Percentiles rank a stretch among this genome's conserved stretches.
These are phyloP conservation scores for Priocnemis perturbator DNA, from an alignment of 2,888 invertebrate species.

Conservation along the genomic window DNA sequence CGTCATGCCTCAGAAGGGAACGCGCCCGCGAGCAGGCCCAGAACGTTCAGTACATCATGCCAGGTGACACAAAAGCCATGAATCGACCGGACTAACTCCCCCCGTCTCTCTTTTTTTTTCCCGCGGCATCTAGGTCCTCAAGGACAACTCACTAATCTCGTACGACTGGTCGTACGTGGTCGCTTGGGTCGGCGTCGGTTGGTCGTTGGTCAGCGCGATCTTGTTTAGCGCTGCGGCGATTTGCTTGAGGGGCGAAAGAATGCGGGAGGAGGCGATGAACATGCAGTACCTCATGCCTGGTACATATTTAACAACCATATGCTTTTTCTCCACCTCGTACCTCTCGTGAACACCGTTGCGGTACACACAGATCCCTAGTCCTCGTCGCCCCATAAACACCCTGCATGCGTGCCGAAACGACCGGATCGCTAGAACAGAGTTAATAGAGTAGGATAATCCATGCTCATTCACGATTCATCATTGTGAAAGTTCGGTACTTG, in stretches of 20 bases:
- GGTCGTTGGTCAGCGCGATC: slow-evolving; percentile 93
- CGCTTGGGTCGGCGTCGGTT: slow-evolving; percentile 97
- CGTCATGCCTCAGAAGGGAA: slow-evolving; percentile 87
- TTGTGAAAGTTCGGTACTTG: neutral
- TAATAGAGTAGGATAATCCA: too few species aligned
- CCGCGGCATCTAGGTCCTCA: slow-evolving; percentile 82
- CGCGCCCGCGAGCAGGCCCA: slow-evolving; percentile 84
- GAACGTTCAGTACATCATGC: slow-evolving; percentile 93
- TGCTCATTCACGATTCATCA: too few species aligned
- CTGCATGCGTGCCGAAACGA: too few species aligned
- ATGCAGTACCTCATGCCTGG: slow-evolving; percentile 99
- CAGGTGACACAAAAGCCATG: slow-evolving; percentile 79
- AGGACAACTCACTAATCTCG: slow-evolving; percentile 88
- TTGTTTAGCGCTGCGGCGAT: slow-evolving; percentile 95
- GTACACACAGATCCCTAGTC: neutral
- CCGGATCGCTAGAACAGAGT: too few species aligned
- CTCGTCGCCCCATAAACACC: neutral
- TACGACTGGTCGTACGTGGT: slow-evolving; percentile 99
- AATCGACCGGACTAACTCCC: slow-evolving; percentile 59
- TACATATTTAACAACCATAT: slow-evolving; percentile 75
- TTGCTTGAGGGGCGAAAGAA: slow-evolving; percentile 94
- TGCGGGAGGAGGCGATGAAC: slow-evolving; percentile 96
- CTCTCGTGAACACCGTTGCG: too few species aligned
- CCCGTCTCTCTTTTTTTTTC: slow-evolving; percentile 58
- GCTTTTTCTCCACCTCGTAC: slow-evolving; percentile 33